These are phyloP conservation scores for Cerceris rybyensis DNA, from an alignment of 2,888 invertebrate genomes.

Conservation along the genomic window DNA sequence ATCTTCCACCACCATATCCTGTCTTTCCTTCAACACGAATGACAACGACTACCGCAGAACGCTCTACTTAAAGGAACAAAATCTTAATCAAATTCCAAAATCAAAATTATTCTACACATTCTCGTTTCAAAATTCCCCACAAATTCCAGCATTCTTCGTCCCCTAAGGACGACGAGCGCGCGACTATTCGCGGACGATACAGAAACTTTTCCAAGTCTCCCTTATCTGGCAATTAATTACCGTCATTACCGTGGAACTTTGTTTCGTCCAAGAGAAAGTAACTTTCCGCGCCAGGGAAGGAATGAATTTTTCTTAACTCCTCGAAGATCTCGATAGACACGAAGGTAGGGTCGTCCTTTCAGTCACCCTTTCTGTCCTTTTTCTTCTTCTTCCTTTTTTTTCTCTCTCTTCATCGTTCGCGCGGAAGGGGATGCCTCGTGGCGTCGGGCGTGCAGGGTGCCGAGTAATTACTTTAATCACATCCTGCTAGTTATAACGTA, in stretches of 20 bases:
- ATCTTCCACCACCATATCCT: too few relatives aligned
- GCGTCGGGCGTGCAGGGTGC: slow-evolving; percentile 50
- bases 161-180: too few relatives aligned
- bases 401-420: slow-evolving; percentile 5
- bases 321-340: slow-evolving; percentile 1
- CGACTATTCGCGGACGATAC: too few relatives aligned
- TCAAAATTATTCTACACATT: too few relatives aligned
- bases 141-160: too few relatives aligned
- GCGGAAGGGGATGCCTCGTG: slow-evolving; percentile 56
- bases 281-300: background rate
- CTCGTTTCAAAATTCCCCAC: too few relatives aligned
- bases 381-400: slow-evolving; percentile 11
- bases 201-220: background rate
- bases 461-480: slow-evolving; percentile 74
- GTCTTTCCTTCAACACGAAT: too few relatives aligned
- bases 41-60: too few relatives aligned
- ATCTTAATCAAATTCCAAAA: too few relatives aligned
- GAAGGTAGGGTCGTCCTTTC: background rate
- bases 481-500: slow-evolving; percentile 64
- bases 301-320: slow-evolving; percentile 19
- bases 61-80: too few relatives aligned
- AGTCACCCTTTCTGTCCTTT: background rate
- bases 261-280: background rate
- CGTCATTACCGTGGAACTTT: background rate
- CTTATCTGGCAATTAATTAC: background rate